A percentile compares a stretch with the other conserved stretches of the same genome.
phyloP scores from a whole-genome alignment of 1,140 invertebrate genomes.

The Drosophila bocqueti region DNA sequence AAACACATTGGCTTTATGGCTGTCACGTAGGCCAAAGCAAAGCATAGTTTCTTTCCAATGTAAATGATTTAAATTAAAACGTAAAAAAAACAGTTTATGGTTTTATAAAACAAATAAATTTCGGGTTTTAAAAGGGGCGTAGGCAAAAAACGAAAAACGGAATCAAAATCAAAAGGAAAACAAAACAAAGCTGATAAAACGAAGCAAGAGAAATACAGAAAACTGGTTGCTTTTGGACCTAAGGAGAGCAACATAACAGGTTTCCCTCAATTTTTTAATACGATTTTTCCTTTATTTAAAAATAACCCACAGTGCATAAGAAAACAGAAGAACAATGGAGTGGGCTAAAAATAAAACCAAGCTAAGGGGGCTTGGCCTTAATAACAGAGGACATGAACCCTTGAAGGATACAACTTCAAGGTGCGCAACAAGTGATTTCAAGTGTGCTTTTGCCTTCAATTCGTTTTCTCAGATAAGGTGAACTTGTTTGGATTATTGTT shows the following conservation, averaged over 20 bases:
- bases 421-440: conserved; percentile 38
- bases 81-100: conserved; percentile 58
- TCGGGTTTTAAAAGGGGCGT: conserved; percentile 33
- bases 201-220: conserved; percentile 37
- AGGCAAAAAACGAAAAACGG: conserved; percentile 27
- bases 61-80: conserved; percentile 45
- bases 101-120: conserved; percentile 42
- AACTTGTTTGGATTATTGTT: conserved; percentile 5
- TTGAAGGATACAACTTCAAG: conserved; percentile 11
- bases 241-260: conserved; percentile 28
- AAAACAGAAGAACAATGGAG: conserved; percentile 32
- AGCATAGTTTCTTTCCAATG: conserved; percentile 37
- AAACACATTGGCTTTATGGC: conserved; percentile 14
- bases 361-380: conserved; percentile 26
- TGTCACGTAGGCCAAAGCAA: conserved; percentile 67
- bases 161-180: conserved; percentile 26
- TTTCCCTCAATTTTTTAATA: conserved; percentile 40
- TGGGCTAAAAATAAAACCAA: conserved; percentile 35
- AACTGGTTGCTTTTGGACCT: conserved; percentile 55
- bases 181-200: conserved; percentile 49
- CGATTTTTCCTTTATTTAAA: conserved; percentile 27
- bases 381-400: not conserved
- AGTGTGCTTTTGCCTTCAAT: not conserved
- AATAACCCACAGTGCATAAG: conserved; percentile 40
- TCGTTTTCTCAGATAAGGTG: not conserved